Evolutionary conservation across 2,113 vertebrate genomes (phyloP), one percentile per base, ranked within the genome.

Genomic region (Gracilinanus agilis): DNA sequence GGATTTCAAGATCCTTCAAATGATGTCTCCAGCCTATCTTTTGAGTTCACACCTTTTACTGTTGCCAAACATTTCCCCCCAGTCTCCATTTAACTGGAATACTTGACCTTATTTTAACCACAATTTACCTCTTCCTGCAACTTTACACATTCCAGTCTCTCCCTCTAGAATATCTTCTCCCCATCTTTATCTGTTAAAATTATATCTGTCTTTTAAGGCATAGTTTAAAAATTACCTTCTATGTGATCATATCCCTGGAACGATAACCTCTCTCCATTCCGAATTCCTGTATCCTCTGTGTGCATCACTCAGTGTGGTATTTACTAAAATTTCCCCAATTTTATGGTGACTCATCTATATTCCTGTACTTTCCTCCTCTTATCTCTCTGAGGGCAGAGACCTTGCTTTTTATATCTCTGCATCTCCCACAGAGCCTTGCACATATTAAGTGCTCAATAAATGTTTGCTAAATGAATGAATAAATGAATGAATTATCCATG

Each of bases 181-280:
- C n/a, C 83, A 83, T 23, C 6, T 58, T 94, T 91, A 21, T 58
- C 88, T 94, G 24, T 75, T 24, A 92, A 44, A 89, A 91, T 88
- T 21, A 16, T 91, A 0, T 55, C 24, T 95, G 7, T 93, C 89
- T 29, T 58, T 2, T 8, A 83, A 2, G 16, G 16, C 34, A 16
- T 75, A 75, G 34, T n/a, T 5, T 75, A 13, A 75, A 75, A 2
- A 49, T 5, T 49, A 49, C 49, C 49, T 49, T 49, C 49, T 49
- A 49, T 5, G 5, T 75, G 34, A n/a, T n/a, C 67, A n/a, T n/a
- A n/a, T 1, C 12, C 1, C 34, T 75, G 67, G 34, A 9, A 23
- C 40, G 67, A 83, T 83, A 34, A 83, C 21, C 67, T 13, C n/a
- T 83, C n/a, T n/a, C n/a, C 23, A 83, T 3, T 83, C 67, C 40